Evolutionary conservation across 2,888 invertebrate genomes (phyloP).

Genomic region (Pristionchus arcanus): DNA sequence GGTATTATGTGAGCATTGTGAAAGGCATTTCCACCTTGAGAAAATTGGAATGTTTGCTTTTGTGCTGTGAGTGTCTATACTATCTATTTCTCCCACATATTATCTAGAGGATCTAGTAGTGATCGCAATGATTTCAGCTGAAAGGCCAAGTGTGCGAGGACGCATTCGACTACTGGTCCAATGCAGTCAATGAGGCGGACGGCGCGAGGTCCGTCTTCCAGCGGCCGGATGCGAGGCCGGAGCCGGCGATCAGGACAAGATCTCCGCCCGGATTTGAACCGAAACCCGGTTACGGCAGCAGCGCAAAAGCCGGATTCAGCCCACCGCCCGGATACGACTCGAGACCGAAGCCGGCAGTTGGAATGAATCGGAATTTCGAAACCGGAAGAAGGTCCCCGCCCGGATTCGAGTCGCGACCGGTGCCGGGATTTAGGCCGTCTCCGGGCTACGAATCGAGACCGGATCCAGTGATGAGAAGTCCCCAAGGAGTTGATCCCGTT

Average conservation of each 20-base stretch:
- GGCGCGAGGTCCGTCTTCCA: too few species aligned
- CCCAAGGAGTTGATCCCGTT: neutral
- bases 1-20: too few species aligned
- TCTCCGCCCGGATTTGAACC: too few species aligned
- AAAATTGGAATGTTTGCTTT: too few species aligned
- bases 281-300: neutral
- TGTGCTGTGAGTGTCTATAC: too few species aligned
- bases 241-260: too few species aligned
- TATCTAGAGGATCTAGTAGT: too few species aligned
- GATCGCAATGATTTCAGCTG: neutral
- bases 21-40: too few species aligned
- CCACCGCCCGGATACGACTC: neutral
- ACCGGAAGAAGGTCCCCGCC: neutral
- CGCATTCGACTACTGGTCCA: neutral
- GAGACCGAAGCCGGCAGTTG: neutral
- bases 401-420: neutral
- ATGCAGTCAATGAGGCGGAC: neutral
- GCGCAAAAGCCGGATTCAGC: neutral
- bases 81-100: too few species aligned
- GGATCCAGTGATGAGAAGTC: neutral
- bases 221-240: too few species aligned
- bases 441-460: neutral
- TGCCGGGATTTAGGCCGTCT: neutral
- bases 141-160: neutral
- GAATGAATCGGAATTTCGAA: neutral